Percentiles rank a stretch among this genome's conserved stretches.
Evolutionary conservation across 35 echinoderm and acorn worm species (phyloP).

Genomic region (Diadema setosum): DNA sequence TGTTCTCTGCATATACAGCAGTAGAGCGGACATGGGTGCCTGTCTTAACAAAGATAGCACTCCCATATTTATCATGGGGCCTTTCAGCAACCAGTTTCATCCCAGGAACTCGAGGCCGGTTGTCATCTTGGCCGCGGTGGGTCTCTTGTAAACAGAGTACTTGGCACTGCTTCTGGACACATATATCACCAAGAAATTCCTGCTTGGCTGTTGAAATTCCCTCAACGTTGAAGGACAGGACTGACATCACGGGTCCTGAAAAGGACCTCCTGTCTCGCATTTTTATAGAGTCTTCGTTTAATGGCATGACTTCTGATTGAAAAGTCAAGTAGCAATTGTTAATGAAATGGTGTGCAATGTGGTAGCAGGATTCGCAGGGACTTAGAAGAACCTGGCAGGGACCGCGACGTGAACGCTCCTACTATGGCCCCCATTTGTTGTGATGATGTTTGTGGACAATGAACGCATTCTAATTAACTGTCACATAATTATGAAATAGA

Average conservation of each 20-base stretch:
- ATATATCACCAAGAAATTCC: not conserved
- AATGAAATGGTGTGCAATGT: too few relatives aligned
- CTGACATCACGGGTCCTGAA: constrained; percentile 36
- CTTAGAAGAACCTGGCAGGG: too few relatives aligned
- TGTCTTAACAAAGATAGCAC: constrained; percentile 34
- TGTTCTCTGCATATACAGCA: not conserved
- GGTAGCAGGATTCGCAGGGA: too few relatives aligned
- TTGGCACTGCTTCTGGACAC: not conserved
- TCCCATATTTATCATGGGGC: constrained; percentile 32
- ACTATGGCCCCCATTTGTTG: too few relatives aligned
- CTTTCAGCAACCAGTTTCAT: constrained; percentile 14
- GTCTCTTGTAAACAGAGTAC: constrained; percentile 47
- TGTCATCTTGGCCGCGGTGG: constrained; percentile 34
- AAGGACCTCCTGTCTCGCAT: too few relatives aligned
- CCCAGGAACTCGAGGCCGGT: constrained; percentile 26
- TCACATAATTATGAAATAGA: too few relatives aligned
- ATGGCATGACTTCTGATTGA: too few relatives aligned
- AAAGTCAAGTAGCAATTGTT: too few relatives aligned
- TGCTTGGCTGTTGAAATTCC: constrained; percentile 29
- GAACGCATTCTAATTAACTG: too few relatives aligned
- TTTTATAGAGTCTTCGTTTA: too few relatives aligned
- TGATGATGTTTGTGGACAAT: too few relatives aligned
- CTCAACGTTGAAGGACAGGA: constrained; percentile 36
- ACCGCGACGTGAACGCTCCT: too few relatives aligned
- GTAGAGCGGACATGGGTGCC: not conserved